Conservation (phyloP, 1,140 invertebrate species). For the Tetranychus cinnabarinus region DNA sequence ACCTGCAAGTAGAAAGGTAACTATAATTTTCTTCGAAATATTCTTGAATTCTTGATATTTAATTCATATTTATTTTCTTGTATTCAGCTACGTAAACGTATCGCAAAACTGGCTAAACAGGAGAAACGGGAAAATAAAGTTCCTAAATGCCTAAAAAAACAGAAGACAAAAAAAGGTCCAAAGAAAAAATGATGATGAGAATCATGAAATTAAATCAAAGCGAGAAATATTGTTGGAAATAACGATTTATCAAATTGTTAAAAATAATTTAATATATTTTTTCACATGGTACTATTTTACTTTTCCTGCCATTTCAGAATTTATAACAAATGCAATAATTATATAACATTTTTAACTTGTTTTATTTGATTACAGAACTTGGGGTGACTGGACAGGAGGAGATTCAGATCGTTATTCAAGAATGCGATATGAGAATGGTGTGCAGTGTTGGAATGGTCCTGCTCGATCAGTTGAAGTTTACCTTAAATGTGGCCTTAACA, state of each 20-base stretch:
- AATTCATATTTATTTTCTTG: background rate
- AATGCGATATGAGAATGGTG: slow-evolving; percentile 39
- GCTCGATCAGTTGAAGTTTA: slow-evolving; percentile 47
- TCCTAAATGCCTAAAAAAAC: slow-evolving; percentile 88
- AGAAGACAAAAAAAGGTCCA: slow-evolving; percentile 38
- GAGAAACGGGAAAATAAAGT: slow-evolving; percentile 79
- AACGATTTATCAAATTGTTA: too few relatives aligned
- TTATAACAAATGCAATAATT: background rate
- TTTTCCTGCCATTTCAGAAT: background rate
- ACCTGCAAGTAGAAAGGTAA: slow-evolving; percentile 45
- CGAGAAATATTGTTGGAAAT: too few relatives aligned
- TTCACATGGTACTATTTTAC: too few relatives aligned
- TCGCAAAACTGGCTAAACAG: slow-evolving; percentile 57
- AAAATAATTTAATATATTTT: too few relatives aligned
- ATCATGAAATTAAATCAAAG: too few relatives aligned
- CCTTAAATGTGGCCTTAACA: slow-evolving; percentile 61
- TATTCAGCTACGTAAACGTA: slow-evolving; percentile 44
- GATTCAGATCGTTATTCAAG: slow-evolving; percentile 45
- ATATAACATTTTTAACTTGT: too few relatives aligned
- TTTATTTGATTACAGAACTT: slow-evolving; percentile 21
- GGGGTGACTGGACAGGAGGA: slow-evolving; percentile 61
- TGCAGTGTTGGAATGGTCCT: slow-evolving; percentile 94
- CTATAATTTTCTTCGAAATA: slow-evolving; percentile 31
- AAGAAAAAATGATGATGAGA: too few relatives aligned
- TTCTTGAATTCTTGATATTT: background rate